Base-by-base conservation (phyloP, 1,140 invertebrate species). In the Pentalonia nigronervosa region DNA sequence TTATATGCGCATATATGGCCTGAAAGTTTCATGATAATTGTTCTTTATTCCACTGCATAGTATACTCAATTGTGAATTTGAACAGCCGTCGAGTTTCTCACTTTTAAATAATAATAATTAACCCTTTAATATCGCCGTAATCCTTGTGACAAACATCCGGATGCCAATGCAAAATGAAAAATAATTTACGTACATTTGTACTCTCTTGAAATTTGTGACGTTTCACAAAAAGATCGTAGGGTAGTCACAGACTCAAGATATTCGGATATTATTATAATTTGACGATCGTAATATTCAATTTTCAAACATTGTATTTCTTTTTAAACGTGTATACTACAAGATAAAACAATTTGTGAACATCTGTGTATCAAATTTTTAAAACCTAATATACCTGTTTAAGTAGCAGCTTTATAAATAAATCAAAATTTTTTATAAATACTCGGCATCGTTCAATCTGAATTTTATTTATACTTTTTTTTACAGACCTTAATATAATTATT, bases 41-140 rank as follows among this genome's bases (percentile, higher is more conserved):
- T 83, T 83, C 36, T 83, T 83, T 83, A 41, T 20, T 83, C 17
- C 20, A 23, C 20, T 41, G 23, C 7, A 83, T 23, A 17, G 36
- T 41, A 41, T 7, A 41, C 20, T 83, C n/a, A 23, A 17, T 2
- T 36, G 34, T 1, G 36, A 41, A 20, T 83, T 83, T 23, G 11
- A 83, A 83, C 36, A 83, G 21, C 36, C 21, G 36, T 83, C 7
- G 36, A 83, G 81, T 83, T 83, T 83, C 81, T 83, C 36, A 83
- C 81, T 83, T 36, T 34, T 76, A 76, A 76, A 76, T 76, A 76
- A 76, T 36, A 83, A 41, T 83, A 83, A 83, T 83, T 83, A 83
- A 83, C 81, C 81, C 20, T 83, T 83, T 83, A 83, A 76, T n/a
- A 76, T 76, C n/a, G 4, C 17, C n/a, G 60, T 76, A 76, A 76